Evolutionary conservation across 30 jellyfish, hydroid and myxozoan species (phyloP).

Genomic region (Euphysa ruthae): DNA sequence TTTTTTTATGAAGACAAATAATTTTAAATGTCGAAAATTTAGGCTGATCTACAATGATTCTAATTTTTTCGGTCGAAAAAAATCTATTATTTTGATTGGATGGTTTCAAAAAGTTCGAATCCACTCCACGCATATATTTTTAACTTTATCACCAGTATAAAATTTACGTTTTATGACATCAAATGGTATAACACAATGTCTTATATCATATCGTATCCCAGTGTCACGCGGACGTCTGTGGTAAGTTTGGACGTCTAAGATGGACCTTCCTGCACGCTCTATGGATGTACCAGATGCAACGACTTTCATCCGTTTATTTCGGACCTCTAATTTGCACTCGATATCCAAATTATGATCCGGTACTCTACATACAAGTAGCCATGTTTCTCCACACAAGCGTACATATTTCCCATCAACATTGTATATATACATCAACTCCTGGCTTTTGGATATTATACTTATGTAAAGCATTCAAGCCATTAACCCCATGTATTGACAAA

Average conservation of each 20-base stretch:
- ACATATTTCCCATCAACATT: neutral
- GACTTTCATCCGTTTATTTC: slow-evolving; percentile 1
- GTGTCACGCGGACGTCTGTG: neutral
- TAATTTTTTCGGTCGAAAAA: too few species aligned
- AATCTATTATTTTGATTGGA: too few species aligned
- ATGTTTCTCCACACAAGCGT: neutral
- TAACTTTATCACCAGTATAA: too few species aligned
- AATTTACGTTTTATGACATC: neutral
- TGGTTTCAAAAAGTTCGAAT: too few species aligned
- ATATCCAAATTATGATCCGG: neutral
- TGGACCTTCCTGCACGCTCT: neutral
- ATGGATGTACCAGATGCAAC: neutral
- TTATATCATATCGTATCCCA: neutral
- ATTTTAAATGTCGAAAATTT: too few species aligned
- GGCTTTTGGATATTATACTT: too few species aligned
- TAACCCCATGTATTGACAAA: too few species aligned
- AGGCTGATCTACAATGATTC: too few species aligned
- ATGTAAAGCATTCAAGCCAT: too few species aligned
- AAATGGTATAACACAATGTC: neutral
- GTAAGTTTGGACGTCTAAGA: neutral
- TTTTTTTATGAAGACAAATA: too few species aligned
- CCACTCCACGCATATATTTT: too few species aligned
- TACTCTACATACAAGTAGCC: neutral
- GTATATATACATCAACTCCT: too few species aligned
- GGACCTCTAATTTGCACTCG: neutral